These are phyloP conservation scores for Acromyrmex charruanus DNA, from an alignment of 1,140 invertebrate species.

Conservation along the genomic window DNA sequence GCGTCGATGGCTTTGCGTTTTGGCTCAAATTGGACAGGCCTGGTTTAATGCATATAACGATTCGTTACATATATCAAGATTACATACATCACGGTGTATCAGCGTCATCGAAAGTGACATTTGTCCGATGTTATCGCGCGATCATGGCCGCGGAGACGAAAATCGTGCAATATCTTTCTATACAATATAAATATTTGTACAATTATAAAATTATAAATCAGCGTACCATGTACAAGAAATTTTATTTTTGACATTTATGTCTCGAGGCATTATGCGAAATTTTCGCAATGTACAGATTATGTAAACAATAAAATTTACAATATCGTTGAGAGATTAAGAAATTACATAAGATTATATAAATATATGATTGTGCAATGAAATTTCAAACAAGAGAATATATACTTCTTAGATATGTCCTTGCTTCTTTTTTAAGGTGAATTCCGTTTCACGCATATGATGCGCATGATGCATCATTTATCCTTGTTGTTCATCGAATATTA, in stretches of 20 bases:
- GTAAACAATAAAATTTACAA: neutral
- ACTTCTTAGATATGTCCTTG: neutral
- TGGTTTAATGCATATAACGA: neutral
- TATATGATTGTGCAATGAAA: neutral
- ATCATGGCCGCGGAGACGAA: neutral
- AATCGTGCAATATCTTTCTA: conserved; percentile 9
- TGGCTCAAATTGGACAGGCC: no score
- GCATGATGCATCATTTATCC: no score
- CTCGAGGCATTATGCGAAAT: neutral
- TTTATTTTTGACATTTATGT: neutral
- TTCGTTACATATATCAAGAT: conserved; percentile 15
- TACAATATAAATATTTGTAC: neutral
- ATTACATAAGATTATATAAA: neutral
- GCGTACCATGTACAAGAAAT: neutral
- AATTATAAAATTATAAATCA: neutral
- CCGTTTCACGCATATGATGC: no score
- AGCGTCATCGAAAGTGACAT: conserved; percentile 66
- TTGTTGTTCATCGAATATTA: no score
- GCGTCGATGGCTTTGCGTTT: no score
- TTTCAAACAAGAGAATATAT: neutral
- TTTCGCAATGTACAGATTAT: neutral
- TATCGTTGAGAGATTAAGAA: neutral
- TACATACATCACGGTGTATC: conserved; percentile 17
- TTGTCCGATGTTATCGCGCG: conserved; percentile 35
- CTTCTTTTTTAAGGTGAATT: neutral